Conservation (phyloP, 30 jellyfish, hydroid and myxozoan species). For the Euphysa ruthae region DNA sequence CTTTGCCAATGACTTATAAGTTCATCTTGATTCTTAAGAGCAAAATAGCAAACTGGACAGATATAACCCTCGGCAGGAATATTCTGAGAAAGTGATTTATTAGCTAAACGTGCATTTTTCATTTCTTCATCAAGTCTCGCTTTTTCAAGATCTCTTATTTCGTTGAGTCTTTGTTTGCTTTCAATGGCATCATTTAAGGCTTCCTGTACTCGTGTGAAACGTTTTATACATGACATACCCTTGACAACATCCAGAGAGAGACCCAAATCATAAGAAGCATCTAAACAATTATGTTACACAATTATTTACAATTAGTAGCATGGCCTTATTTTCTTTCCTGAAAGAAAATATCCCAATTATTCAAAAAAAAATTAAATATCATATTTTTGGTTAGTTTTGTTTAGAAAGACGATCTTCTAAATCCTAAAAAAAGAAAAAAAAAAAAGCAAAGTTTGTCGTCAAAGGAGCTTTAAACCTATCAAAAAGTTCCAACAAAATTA, state of each 20-base stretch:
- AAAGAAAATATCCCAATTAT: too few species aligned
- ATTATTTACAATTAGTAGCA: too few species aligned
- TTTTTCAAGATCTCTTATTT: constrained; percentile 35
- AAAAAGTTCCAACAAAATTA: too few species aligned
- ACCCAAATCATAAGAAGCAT: constrained; percentile 57
- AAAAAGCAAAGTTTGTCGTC: too few species aligned
- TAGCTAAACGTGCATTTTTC: constrained; percentile 56
- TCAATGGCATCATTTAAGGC: constrained; percentile 81
- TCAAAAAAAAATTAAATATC: too few species aligned
- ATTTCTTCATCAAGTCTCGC: constrained; percentile 40
- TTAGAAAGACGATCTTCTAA: too few species aligned
- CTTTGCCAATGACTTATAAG: constrained; percentile 70
- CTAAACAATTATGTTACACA: too few species aligned
- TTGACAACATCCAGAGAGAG: constrained; percentile 57
- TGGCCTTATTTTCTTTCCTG: too few species aligned
- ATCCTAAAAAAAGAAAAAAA: too few species aligned
- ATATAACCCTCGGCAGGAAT: constrained; percentile 95
- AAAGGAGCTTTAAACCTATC: too few species aligned
- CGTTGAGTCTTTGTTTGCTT: constrained; percentile 33
- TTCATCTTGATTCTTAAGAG: constrained; percentile 73
- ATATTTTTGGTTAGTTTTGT: too few species aligned
- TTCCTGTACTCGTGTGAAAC: constrained; percentile 60
- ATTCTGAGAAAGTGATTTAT: constrained; percentile 79
- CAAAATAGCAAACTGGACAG: constrained; percentile 92
- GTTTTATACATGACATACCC: constrained; percentile 43